Conservation (phyloP, 2,888 invertebrate species). For the Meloe dianella region DNA sequence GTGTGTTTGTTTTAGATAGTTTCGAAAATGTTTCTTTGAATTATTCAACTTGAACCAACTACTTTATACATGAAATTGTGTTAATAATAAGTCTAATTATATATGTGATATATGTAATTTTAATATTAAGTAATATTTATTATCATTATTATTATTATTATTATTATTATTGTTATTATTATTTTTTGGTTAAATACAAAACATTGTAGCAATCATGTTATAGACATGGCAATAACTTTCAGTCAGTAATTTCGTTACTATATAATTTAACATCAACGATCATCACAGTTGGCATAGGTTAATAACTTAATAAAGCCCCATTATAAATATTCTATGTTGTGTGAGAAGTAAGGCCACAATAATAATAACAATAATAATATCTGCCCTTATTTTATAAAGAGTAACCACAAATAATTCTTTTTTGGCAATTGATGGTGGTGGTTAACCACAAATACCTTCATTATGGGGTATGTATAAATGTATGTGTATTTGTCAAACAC, state of each 20-base stretch:
- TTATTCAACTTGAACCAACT: background rate
- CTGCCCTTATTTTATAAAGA: background rate
- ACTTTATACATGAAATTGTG: background rate
- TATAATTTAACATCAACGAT: conserved; percentile 54
- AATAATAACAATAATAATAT: background rate
- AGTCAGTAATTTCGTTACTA: conserved; percentile 45
- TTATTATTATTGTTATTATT: background rate
- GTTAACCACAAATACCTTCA: background rate
- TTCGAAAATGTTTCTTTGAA: background rate
- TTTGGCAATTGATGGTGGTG: background rate
- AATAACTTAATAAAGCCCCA: conserved; percentile 54
- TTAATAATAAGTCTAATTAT: background rate
- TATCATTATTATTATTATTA: background rate
- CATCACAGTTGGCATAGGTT: conserved; percentile 54
- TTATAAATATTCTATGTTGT: conserved; percentile 39
- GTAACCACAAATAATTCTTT: background rate
- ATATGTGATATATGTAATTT: background rate
- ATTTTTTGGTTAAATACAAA: background rate
- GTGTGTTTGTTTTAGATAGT: background rate
- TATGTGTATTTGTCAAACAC: background rate
- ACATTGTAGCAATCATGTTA: conserved; percentile 41
- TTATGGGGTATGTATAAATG: background rate
- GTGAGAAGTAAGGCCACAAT: conserved; percentile 13
- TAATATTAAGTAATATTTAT: background rate
- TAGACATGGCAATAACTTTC: conserved; percentile 42